Evolutionary conservation across 92 coral and sea anemone species (phyloP), one percentile per base, ranked within the genome.

Genomic region (Palythoa heliodiscus): DNA sequence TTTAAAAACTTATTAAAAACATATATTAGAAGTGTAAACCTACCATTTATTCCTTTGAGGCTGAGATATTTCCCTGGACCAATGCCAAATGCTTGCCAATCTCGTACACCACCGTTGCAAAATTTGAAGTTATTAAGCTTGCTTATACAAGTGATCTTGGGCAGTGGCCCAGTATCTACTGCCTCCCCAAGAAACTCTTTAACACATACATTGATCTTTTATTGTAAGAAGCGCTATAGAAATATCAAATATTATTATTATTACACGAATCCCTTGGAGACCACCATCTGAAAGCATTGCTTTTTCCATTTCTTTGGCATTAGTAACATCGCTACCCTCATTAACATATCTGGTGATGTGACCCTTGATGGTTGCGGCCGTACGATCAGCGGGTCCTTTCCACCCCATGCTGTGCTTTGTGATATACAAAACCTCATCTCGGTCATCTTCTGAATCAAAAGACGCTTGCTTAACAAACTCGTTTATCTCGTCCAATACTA

Each of bases 211-310:
- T n/a, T n/a, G n/a, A n/a, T n/a, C n/a, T n/a, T n/a, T n/a, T n/a
- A n/a, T n/a, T n/a, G n/a, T n/a, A n/a, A n/a, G n/a, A n/a, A n/a
- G n/a, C n/a, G n/a, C n/a, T n/a, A n/a, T n/a, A n/a, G n/a, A n/a
- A n/a, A n/a, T n/a, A n/a, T n/a, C n/a, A n/a, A n/a, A n/a, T n/a
- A n/a, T n/a, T n/a, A n/a, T n/a, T n/a, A n/a, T n/a, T n/a, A n/a
- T n/a, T 3, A 86, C 89, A 0, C 87, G 66, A 39, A 86, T 80
- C 38, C 92, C 89, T 15, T 74, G 75, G 72, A 89, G 64, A 1
- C 89, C 89, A 14, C 92, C 92, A 68, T 86, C 52, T 22, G 92
- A 89, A 11, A 79, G 87, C 17, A 81, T 47, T 20, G 89, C 92
- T 16, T 73, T 52, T 61, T 86, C 78, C 66, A 81, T 50, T 39